Evolutionary conservation across 2,888 invertebrate genomes (phyloP).

Genomic region (Drosophila greeni): DNA sequence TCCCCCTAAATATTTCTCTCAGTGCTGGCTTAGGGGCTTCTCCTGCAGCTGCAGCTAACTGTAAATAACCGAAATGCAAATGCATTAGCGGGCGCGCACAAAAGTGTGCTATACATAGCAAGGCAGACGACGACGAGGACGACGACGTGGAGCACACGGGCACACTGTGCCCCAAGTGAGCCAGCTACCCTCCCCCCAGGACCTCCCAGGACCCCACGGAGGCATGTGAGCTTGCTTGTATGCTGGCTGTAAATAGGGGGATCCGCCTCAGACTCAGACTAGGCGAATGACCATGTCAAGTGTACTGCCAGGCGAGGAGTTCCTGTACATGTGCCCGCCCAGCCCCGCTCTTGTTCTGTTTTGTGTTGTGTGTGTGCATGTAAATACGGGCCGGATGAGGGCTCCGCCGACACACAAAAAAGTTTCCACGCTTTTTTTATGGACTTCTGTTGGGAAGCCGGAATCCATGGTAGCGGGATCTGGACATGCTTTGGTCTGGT

Average conservation of each 20-base stretch:
- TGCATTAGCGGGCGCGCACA: conserved; percentile 56
- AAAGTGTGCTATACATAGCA: conserved; percentile 52
- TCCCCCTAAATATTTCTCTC: conserved; percentile 4
- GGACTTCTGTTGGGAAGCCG: background rate
- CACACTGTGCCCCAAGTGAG: background rate
- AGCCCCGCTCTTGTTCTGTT: conserved; percentile 25
- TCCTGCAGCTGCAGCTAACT: conserved; percentile 35
- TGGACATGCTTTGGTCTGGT: conserved; percentile 39
- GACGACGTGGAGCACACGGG: conserved; percentile 5
- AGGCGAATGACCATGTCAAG: conserved; percentile 66
- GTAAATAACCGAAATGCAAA: conserved; percentile 66
- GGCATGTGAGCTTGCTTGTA: conserved; percentile 42
- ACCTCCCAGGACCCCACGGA: conserved; percentile 1
- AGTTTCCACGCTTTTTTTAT: conserved; percentile 41
- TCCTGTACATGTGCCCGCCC: conserved; percentile 35
- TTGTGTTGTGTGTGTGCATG: conserved; percentile 19
- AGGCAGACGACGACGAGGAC: conserved; percentile 17
- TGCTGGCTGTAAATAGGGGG: conserved; percentile 50
- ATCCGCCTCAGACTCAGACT: conserved; percentile 31
- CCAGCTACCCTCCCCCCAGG: conserved; percentile 5
- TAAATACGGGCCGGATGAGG: conserved; percentile 21
- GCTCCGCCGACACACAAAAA: conserved; percentile 33
- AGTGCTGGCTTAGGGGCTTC: conserved; percentile 14
- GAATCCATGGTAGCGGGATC: conserved; percentile 10
- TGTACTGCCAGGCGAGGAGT: conserved; percentile 28